phyloP scores from a whole-genome alignment of 1,140 invertebrate genomes.

The Drosophila orosa region DNA sequence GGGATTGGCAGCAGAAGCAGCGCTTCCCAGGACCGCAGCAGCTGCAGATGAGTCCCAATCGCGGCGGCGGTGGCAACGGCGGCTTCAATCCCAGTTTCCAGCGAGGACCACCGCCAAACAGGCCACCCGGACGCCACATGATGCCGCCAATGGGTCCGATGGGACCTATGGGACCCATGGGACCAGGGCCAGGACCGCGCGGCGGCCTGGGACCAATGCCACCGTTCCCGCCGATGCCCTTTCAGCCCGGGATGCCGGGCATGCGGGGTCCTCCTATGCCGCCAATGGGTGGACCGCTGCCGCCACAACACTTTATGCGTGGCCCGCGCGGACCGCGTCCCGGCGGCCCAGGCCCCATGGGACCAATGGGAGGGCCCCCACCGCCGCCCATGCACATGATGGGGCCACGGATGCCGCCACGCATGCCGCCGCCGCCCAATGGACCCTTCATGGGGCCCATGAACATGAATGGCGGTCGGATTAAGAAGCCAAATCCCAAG shows the following conservation, averaged over 20 bases:
- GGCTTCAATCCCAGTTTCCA: conserved; percentile 32
- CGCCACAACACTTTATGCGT: conserved; percentile 65
- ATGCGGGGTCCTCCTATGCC: conserved; percentile 52
- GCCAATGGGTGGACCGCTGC: conserved; percentile 59
- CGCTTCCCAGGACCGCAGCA: conserved; percentile 27
- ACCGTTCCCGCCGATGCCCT: conserved; percentile 42
- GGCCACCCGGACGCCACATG: conserved; percentile 48
- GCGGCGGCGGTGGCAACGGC: conserved; percentile 42
- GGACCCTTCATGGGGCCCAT: conserved; percentile 46
- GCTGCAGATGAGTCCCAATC: conserved; percentile 40
- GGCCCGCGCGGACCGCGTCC: conserved; percentile 26
- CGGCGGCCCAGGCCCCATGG: conserved; percentile 53
- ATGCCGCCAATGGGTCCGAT: conserved; percentile 48
- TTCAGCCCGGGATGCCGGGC: conserved; percentile 52
- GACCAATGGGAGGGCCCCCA: conserved; percentile 44
- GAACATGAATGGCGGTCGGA: conserved; percentile 58
- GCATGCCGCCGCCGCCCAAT: conserved; percentile 56
- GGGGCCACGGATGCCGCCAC: conserved; percentile 63
- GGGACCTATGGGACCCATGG: conserved; percentile 53
- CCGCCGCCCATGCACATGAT: conserved; percentile 65
- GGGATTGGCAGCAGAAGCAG: conserved; percentile 47
- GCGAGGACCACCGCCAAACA: conserved; percentile 38
- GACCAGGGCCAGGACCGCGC: conserved; percentile 47
- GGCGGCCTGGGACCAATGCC: conserved; percentile 46
- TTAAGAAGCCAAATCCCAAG: conserved; percentile 74